Evolutionary conservation across 2,888 invertebrate genomes (phyloP).

Genomic region (Cerastis leucographa): DNA sequence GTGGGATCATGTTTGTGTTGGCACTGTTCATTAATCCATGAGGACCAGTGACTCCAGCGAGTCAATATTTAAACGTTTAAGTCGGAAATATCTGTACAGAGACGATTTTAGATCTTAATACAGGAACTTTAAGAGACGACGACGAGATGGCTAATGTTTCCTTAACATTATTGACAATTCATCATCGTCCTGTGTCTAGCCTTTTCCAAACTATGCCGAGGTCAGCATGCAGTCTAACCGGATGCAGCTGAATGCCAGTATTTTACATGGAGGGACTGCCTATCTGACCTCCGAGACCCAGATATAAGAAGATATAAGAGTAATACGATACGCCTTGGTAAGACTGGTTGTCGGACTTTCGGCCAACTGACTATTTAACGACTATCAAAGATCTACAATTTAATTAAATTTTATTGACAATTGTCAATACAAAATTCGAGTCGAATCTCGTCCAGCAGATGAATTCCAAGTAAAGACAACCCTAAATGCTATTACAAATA

Average conservation of each 20-base stretch:
- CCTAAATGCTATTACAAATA: background rate
- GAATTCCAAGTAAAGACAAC: background rate
- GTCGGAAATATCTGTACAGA: background rate
- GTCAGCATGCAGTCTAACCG: too few species aligned
- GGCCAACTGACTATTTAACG: too few species aligned
- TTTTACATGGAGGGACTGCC: too few species aligned
- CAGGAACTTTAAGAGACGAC: background rate
- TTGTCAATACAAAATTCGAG: constrained; percentile 8
- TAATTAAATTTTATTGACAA: background rate
- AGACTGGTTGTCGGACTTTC: too few species aligned
- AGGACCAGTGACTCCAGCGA: background rate
- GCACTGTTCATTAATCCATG: background rate
- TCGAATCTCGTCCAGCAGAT: background rate
- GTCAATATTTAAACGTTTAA: constrained; percentile 28
- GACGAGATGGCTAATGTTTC: background rate
- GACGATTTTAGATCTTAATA: constrained; percentile 4
- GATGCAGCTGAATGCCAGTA: too few species aligned
- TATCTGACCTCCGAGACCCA: too few species aligned
- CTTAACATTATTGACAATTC: background rate
- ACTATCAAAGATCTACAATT: too few species aligned
- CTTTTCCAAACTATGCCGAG: too few species aligned
- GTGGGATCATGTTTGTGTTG: constrained; percentile 6
- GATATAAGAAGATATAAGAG: too few species aligned
- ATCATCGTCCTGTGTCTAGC: too few species aligned
- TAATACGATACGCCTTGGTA: too few species aligned